Base-by-base conservation (phyloP, 2,113 vertebrate genomes). In the Ornithorhynchus anatinus region DNA sequence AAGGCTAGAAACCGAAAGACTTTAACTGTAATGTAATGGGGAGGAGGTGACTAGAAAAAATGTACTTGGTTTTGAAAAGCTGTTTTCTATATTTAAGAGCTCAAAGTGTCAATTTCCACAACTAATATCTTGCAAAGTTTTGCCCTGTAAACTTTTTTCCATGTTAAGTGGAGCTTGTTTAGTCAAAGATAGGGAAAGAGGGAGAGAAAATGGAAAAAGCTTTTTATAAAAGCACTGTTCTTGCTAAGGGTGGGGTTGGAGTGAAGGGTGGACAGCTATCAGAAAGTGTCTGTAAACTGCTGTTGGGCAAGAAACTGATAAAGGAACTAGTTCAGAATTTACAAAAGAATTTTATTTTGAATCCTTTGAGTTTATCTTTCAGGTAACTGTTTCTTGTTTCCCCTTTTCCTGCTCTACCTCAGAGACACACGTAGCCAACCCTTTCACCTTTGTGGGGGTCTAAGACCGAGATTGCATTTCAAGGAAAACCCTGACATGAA, bases 371-470 rank as follows among this genome's bases (percentile, higher is more conserved):
- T n/a, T n/a, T n/a, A n/a, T n/a, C n/a, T n/a, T n/a, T 60, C 0
- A 4, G 20, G 17, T 39, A 17, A 4, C 2, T 0, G 8, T 2
- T 22, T 2, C 17, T 57, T 31, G n/a, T n/a, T n/a, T n/a, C 22
- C 8, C 45, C 5, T 0, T 15, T 23, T 8, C 1, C 0, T 14
- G 5, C 25, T 13, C 52, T 40, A 9, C 7, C 27, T n/a, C 12
- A 15, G n/a, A n/a, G n/a, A n/a, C n/a, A n/a, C n/a, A n/a, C n/a
- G n/a, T n/a, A n/a, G n/a, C n/a, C n/a, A n/a, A n/a, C n/a, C n/a
- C n/a, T n/a, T n/a, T n/a, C n/a, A 5, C 5, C 32, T 59, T 1
- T 14, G 15, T 13, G 10, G 2, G 2, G 2, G 8, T 27, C 13
- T 20, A 61, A 29, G 17, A 32, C 48, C 8, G 3, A 62, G 45